Base-by-base conservation (phyloP, 2,888 invertebrate genomes). In the Calliphora vomitoria region DNA sequence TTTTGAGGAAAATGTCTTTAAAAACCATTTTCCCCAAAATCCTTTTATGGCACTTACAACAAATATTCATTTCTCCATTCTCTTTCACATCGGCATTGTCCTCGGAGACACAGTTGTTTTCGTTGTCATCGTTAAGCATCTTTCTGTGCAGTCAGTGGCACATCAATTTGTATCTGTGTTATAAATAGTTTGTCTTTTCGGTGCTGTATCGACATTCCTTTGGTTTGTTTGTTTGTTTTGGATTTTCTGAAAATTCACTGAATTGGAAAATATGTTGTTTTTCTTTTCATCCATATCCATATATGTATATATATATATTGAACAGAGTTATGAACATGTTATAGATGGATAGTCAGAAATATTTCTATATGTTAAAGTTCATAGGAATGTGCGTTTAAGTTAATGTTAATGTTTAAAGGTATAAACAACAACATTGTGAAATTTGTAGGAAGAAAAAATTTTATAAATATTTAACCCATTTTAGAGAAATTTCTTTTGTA, bases 251-350 rank as follows among this genome's bases (percentile, higher is more conserved):
- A 69, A 35, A 74, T 75, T 80, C 80, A 85, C 69, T 85, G 85
- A 75, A 62, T 62, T 74, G 85, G 85, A 85, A 85, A 85, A 85
- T 80, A 75, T 60, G 38, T 74, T 80, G 68, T 74, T 86, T 86
- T 74, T 20, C 66, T 35, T 20, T 82, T 74, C 38, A 82, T 74
- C 31, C 66, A 41, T 44, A 44, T 13, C 13, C 13, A 44, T 35
- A 35, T 25, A 1, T 2, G 2, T 6, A 74, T 60, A 60, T 25
- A 1, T 2, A 25, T 6, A 74, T 60, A 60, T 66, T 58, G 38
- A 86, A 50, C 50, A 66, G 44, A 58, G 50, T 35, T 60, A 64
- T 78, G 58, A 72, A 79, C 72, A 68, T 74, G 82, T 80, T 85
- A 69, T 75, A 35, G 62, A 62, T 71, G 83, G 53, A 71, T 58